Base-by-base conservation (phyloP, 2,888 invertebrate species). In the Cephonodes hylas region DNA sequence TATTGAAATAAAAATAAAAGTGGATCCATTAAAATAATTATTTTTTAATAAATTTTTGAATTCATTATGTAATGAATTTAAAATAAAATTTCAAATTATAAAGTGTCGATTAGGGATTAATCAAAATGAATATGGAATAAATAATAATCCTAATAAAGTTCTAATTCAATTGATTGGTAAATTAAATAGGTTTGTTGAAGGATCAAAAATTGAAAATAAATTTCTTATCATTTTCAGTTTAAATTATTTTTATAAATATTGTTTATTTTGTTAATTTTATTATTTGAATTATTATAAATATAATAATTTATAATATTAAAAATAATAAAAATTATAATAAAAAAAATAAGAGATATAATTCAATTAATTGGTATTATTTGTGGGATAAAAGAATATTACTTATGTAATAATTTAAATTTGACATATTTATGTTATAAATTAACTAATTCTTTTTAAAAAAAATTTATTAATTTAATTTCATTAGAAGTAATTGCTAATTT, bases 141-240 rank as follows among this genome's bases (percentile, higher is more conserved):
- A 81, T 72, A 93, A 63, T 73, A 94, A 71, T 44, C 91, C 89
- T 75, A 94, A 73, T 45, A 93, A 79, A 56, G 91, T 90, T 86
- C 94, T 94, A 72, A 93, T 22, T 94, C 95, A 95, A 83, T 95
- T 95, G 79, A 94, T 74, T 0, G 93, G 86, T 53, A 94, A 62
- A 67, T 87, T 87, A 71, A 92, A 83, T 75, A 91, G 82, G 68
- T 92, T 93, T 61, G 93, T 90, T 25, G 93, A 85, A 0, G 95
- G 94, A 61, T 95, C 95, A 93, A 95, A 95, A 76, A 94, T 93
- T 67, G 94, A 94, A 84, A 95, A 95, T 90, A 95, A 84, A 71
- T 94, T 95, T 79, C 86, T 93, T 95, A 95, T 94, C 94, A 95
- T 94, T 93, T 93, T 94, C 93, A 94, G 70, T 74, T 81, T 60